These are phyloP conservation scores for Dinomys branickii DNA, from an alignment of 2,113 vertebrate genomes.

Conservation along the genomic window DNA sequence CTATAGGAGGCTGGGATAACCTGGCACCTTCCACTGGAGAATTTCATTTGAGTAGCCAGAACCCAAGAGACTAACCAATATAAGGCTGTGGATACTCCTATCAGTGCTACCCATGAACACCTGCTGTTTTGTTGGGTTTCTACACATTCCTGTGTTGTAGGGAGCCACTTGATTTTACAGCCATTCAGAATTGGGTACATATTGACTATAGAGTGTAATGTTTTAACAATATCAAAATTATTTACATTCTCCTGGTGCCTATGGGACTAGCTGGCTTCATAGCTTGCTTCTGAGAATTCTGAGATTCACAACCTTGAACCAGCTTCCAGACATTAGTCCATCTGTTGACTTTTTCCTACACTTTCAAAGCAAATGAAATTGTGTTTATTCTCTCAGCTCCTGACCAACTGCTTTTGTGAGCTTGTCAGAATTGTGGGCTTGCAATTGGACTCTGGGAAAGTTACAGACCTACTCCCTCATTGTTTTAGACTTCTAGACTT, in stretches of 20 bases:
- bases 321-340: neutral
- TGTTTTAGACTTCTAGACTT: neutral
- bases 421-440: neutral
- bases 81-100: neutral
- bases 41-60: neutral
- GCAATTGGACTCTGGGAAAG: neutral
- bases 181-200: neutral
- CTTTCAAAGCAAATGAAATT: neutral
- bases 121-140: neutral
- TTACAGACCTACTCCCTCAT: fast-evolving
- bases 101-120: neutral
- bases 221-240: neutral
- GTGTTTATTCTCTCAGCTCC: neutral
- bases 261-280: neutral
- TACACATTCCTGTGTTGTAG: neutral
- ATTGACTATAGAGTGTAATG: neutral
- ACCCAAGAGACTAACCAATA: neutral
- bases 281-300: neutral
- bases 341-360: neutral
- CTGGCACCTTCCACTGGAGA: neutral
- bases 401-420: neutral
- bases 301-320: neutral
- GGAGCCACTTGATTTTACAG: neutral
- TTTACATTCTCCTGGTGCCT: neutral
- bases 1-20: neutral